Conservation (phyloP, 2,113 vertebrate species). For the Alaudala cheleensis region DNA sequence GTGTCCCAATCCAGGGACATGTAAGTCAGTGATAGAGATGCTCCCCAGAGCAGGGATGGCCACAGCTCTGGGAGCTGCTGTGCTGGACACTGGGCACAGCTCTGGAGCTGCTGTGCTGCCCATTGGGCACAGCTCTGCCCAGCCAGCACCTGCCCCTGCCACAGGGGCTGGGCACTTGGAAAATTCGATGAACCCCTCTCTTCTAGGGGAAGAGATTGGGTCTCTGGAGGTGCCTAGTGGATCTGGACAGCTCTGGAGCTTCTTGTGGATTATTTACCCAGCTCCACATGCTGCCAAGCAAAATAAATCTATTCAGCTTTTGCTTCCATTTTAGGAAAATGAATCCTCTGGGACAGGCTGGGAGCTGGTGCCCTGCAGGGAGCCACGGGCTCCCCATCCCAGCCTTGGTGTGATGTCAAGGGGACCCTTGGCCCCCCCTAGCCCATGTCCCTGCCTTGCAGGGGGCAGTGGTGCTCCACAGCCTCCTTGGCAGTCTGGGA, state of each 20-base stretch:
- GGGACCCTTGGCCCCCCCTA: fast-evolving
- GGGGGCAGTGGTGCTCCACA: not conserved
- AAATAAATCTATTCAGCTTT: constrained; percentile 43
- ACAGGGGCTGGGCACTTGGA: not conserved
- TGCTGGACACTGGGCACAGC: too few relatives aligned
- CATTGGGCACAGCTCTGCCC: not conserved
- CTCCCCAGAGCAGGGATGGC: not conserved
- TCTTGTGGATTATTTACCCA: not conserved
- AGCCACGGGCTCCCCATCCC: not conserved
- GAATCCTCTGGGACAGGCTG: not conserved
- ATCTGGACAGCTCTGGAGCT: not conserved
- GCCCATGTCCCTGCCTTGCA: not conserved
- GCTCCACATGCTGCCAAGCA: not conserved
- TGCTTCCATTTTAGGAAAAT: constrained; percentile 56
- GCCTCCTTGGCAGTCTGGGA: not conserved
- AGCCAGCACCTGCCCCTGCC: not conserved
- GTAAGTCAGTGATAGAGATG: fast-evolving
- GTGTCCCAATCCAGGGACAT: not conserved
- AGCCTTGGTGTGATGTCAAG: not conserved
- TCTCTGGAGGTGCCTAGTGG: not conserved
- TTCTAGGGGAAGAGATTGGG: fast-evolving
- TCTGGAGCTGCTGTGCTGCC: too few relatives aligned
- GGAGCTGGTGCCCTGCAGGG: not conserved
- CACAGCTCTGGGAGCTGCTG: not conserved
- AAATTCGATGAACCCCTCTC: fast-evolving